Evolutionary conservation across 2,797 vertebrate genomes (phyloP).

Genomic region (Avahi laniger): DNA sequence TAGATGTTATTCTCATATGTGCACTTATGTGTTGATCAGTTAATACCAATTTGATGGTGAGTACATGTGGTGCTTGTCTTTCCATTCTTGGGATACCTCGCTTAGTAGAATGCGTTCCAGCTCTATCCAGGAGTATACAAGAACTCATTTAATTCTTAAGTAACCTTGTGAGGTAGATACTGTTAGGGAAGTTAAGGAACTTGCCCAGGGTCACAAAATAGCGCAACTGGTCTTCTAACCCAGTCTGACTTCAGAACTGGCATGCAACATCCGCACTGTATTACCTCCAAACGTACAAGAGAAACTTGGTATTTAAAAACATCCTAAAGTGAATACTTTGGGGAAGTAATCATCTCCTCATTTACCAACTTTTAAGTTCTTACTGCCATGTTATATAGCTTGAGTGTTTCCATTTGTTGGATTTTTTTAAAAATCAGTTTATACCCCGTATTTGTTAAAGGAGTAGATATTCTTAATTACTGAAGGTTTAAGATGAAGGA

Average conservation of each 20-base stretch:
- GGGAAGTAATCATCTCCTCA: not conserved
- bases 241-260: not conserved
- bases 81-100: no score
- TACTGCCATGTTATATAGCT: not conserved
- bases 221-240: not conserved
- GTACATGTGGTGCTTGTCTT: no score
- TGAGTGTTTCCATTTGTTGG: not conserved
- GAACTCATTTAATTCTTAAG: not conserved
- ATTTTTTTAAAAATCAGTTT: not conserved
- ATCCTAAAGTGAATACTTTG: not conserved
- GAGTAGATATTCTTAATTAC: not conserved
- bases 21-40: no score
- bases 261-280: not conserved
- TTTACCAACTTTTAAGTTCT: not conserved
- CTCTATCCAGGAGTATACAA: no score
- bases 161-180: not conserved
- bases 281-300: conserved; percentile 21
- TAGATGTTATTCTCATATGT: no score
- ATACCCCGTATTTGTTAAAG: not conserved
- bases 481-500: conserved; percentile 23
- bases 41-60: no score
- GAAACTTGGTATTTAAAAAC: conserved; percentile 25
- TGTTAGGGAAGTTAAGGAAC: conserved; percentile 22
- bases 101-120: no score
- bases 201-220: not conserved